Conservation (phyloP, 2,888 invertebrate genomes). For the Polia nebulosa region DNA sequence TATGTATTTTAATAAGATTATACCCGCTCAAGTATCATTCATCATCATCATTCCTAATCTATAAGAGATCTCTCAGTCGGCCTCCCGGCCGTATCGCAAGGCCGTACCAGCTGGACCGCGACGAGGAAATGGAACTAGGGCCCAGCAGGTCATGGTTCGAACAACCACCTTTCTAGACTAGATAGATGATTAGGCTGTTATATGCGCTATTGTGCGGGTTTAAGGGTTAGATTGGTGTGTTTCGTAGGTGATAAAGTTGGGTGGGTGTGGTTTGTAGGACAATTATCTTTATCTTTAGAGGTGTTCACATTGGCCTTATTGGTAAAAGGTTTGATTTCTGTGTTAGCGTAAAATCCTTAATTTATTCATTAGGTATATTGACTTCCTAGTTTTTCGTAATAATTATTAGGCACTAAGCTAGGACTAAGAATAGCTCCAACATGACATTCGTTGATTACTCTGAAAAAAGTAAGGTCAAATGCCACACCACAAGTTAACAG, state of each 20-base stretch:
- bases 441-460: not conserved
- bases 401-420: not conserved
- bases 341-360: not conserved
- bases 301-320: constrained; percentile 1
- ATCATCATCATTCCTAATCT: constrained; percentile 35
- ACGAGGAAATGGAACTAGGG: constrained; percentile 54
- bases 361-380: not conserved
- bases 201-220: not conserved
- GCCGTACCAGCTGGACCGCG: constrained; percentile 34
- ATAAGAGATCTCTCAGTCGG: constrained; percentile 23
- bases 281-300: not conserved
- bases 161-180: constrained; percentile 43
- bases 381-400: too few relatives aligned
- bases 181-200: not conserved
- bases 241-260: not conserved
- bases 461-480: not conserved
- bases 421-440: not conserved
- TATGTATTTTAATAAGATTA: not conserved
- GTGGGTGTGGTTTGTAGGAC: not conserved
- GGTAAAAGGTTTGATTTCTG: not conserved
- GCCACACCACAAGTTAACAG: not conserved
- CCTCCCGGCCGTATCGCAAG: constrained; percentile 38
- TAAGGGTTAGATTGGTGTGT: constrained; percentile 13
- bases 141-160: constrained; percentile 49
- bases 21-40: constrained; percentile 11